A percentile compares a stretch with the other conserved stretches of the same genome.
Conservation (phyloP, 2,888 invertebrate genomes). For the Actias luna region DNA sequence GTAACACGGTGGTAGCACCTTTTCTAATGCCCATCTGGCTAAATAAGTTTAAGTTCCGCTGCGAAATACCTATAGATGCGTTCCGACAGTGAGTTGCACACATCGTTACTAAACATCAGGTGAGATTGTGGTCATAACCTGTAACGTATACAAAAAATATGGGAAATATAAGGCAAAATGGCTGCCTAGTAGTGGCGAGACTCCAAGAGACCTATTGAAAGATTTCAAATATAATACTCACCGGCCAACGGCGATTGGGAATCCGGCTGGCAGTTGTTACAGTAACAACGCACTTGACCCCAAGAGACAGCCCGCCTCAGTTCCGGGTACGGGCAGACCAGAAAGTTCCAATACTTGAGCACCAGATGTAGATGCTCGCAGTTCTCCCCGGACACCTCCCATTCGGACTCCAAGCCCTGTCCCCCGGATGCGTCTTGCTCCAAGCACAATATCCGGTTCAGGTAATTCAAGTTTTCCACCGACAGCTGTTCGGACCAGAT, state of each 20-base stretch:
- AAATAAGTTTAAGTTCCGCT: too few relatives aligned
- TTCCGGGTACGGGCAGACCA: slow-evolving; percentile 62
- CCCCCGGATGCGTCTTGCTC: slow-evolving; percentile 51
- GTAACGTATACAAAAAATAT: too few relatives aligned
- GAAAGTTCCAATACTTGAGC: slow-evolving; percentile 64
- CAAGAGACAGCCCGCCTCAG: slow-evolving; percentile 60
- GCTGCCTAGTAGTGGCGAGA: not conserved
- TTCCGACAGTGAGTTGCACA: too few relatives aligned
- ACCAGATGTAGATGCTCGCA: slow-evolving; percentile 67
- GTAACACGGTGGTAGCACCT: too few relatives aligned
- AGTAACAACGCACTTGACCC: slow-evolving; percentile 67
- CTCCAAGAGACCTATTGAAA: not conserved
- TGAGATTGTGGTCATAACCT: too few relatives aligned
- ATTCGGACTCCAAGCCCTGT: slow-evolving; percentile 55
- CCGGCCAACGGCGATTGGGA: slow-evolving; percentile 50
- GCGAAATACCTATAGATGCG: too few relatives aligned
- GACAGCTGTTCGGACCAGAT: slow-evolving; percentile 52
- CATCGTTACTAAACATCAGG: too few relatives aligned
- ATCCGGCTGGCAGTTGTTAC: slow-evolving; percentile 59
- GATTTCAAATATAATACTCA: slow-evolving; percentile 31
- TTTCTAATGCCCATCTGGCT: too few relatives aligned
- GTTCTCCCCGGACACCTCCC: slow-evolving; percentile 57
- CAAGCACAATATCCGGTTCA: slow-evolving; percentile 55
- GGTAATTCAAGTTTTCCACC: slow-evolving; percentile 58
- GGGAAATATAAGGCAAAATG: not conserved